phyloP scores from a whole-genome alignment of 1,140 invertebrate species.

The Piezodorus guildinii region DNA sequence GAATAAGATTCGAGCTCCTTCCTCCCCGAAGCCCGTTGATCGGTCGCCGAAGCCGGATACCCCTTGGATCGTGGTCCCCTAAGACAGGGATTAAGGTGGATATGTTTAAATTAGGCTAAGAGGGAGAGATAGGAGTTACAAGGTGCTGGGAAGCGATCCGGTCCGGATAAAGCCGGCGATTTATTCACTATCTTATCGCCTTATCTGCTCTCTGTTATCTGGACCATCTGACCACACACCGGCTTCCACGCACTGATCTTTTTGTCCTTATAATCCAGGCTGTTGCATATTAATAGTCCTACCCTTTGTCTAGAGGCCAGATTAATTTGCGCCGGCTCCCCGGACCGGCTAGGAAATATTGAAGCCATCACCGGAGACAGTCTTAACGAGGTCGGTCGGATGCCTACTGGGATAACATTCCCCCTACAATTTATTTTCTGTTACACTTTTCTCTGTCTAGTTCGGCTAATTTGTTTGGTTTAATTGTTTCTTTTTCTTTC shows the following conservation, averaged over 20 bases:
- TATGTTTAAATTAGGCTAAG: not conserved
- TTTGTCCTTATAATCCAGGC: not conserved
- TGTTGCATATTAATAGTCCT: constrained; percentile 7
- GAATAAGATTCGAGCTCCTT: no score
- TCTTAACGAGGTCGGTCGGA: no score
- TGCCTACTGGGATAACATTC: no score
- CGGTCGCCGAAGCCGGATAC: no score
- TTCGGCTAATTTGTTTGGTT: no score
- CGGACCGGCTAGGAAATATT: not conserved
- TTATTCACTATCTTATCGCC: constrained; percentile 1
- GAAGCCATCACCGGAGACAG: not conserved
- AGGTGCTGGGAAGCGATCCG: not conserved
- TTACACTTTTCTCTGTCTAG: no score
- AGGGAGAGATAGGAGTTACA: not conserved
- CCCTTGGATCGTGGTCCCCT: no score
- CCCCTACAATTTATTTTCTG: no score
- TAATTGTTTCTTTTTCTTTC: no score
- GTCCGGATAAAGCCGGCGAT: not conserved
- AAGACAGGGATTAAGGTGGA: not conserved
- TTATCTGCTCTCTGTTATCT: not conserved
- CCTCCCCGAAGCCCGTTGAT: no score
- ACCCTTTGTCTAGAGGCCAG: not conserved
- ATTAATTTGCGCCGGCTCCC: not conserved
- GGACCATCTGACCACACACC: constrained; percentile 2
- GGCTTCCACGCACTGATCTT: not conserved